Evolutionary conservation across 2,888 invertebrate species (phyloP), one percentile per base, ranked within the genome.

Genomic region (Mythimna albipuncta): DNA sequence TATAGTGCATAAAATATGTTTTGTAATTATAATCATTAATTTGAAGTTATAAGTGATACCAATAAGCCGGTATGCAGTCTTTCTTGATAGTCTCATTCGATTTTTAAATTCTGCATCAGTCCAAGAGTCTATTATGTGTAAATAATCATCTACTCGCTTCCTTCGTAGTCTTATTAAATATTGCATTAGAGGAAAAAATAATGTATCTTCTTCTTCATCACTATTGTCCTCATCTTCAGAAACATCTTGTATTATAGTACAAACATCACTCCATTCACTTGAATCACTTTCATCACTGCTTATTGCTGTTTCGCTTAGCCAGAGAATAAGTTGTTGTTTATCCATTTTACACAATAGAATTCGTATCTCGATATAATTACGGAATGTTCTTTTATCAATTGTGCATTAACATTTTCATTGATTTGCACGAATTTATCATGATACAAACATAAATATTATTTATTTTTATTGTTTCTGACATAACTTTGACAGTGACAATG

Each of bases 121-220:
- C 93, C 93, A 94, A 21, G 93, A 93, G 62, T 93, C 93, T 21
- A 94, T 89, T 52, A 92, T 92, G 64, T 93, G 91, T 64, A 93
- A 88, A 78, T 93, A 94, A 77, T 94, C 93, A 77, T 94, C 93
- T 10, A 93, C 90, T 70, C 93, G 87, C 83, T 90, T 91, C 73
- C 91, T 85, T 79, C 89, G 85, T 55, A 90, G 79, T 77, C 92
- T 88, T 70, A 92, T 86, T 78, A 93, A 84, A 87, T 92, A 91
- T 64, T 91, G 93, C 93, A 93, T 93, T 6, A 93, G 67, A 21
- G 93, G 93, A 79, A 93, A 93, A 80, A 93, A 93, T 57, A 93
- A 78, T 57, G 85, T 87, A 73, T 93, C 93, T 32, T 89, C 87
- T 55, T 89, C 87, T 67, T 88, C 83, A 26, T 89, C 88, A 58